These are phyloP conservation scores for Nomada fucata DNA, from an alignment of 2,888 invertebrate genomes.

Conservation along the genomic window DNA sequence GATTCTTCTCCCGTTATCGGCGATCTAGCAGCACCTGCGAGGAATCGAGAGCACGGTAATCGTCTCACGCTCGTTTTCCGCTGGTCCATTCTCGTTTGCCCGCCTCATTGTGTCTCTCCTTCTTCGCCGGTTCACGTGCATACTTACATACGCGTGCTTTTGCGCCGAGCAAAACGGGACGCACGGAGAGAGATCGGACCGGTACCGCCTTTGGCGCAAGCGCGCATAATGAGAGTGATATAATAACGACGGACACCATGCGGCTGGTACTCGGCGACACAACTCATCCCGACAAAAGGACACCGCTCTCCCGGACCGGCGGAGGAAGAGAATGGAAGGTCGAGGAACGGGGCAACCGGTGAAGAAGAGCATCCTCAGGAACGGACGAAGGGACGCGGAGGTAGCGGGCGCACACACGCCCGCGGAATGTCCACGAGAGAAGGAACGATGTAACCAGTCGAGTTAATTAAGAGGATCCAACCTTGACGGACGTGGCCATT, in stretches of 20 bases:
- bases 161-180: slow-evolving; percentile 31
- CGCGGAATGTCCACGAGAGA: slow-evolving; percentile 65
- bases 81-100: slow-evolving; percentile 26
- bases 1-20: slow-evolving; percentile 59
- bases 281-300: slow-evolving; percentile 77
- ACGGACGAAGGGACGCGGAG: slow-evolving; percentile 54
- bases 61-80: slow-evolving; percentile 69
- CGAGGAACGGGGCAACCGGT: slow-evolving; percentile 52
- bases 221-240: slow-evolving; percentile 75
- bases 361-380: slow-evolving; percentile 62
- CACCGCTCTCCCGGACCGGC: slow-evolving; percentile 65
- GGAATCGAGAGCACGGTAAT: slow-evolving; percentile 65
- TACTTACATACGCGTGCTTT: slow-evolving; percentile 12
- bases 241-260: slow-evolving; percentile 74
- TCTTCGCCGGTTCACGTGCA: neutral
- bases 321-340: slow-evolving; percentile 66
- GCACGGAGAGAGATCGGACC: slow-evolving; percentile 61
- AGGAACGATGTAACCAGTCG: slow-evolving; percentile 74
- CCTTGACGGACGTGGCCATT: slow-evolving; percentile 81
- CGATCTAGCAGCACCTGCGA: slow-evolving; percentile 69
- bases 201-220: slow-evolving; percentile 74
- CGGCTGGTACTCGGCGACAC: slow-evolving; percentile 68
- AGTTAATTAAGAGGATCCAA: slow-evolving; percentile 82
- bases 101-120: slow-evolving; percentile 41
- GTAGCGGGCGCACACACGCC: slow-evolving; percentile 32